Base-by-base conservation (phyloP, 2,113 vertebrate genomes). In the Pithys albifrons region DNA sequence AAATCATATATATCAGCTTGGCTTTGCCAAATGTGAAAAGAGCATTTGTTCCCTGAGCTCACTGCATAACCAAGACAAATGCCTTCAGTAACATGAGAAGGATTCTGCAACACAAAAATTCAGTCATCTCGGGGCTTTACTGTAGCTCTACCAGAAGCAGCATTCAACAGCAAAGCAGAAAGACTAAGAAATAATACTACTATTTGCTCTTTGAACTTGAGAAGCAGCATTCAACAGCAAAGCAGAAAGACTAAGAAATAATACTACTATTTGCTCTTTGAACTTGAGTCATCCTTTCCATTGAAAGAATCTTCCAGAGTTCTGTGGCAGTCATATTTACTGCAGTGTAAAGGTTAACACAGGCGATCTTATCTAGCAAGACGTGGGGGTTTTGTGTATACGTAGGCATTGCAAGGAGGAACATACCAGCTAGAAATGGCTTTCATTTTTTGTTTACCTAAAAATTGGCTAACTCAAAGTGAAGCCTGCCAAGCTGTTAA, bases 251-350 rank as follows among this genome's bases (percentile, higher is more conserved):
- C 54, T 54, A 41, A 91, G 66, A 87, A 76, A 43, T 55, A 78
- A 45, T 31, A 76, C 24, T 62, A 28, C 35, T 14, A 1, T 54
- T 95, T 96, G 87, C 41, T 91, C 64, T 64, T 88, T 71, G 91
- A 85, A 48, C 62, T 75, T 52, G 64, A 96, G 65, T 97, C 88
- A 96, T 73, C 22, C 76, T 97, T 97, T 97, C 97, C 94, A 80
- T 67, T 89, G 72, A 94, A 51, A 62, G 67, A 75, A 20, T 37
- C 85, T 95, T 80, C 55, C 85, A 93, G 65, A 87, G 58, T 73
- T 48, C 85, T 91, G 49, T 79, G 64, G n/a, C 37, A 62, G 71
- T 93, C 91, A 45, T 83, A 96, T 78, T 95, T 96, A 93, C 35
- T 93, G 27, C 67, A 39, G 73, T 75, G n/a, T 74, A 91, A 96